Conservation (phyloP, 2,797 vertebrate species). For the Eulemur coronatus region DNA sequence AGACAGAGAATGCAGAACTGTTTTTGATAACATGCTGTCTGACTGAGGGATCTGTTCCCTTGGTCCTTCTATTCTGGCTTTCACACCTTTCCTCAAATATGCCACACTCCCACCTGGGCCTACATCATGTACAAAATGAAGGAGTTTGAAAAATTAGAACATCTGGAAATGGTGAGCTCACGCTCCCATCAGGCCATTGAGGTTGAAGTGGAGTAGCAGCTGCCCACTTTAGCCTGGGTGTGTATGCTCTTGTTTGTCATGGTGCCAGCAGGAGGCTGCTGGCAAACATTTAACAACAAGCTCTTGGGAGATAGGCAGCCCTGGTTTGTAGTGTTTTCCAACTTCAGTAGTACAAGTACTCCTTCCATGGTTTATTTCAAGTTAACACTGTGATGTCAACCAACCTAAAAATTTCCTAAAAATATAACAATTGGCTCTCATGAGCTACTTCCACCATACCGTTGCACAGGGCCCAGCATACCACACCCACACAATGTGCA, state of each 20-base stretch:
- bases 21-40: not conserved
- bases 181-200: not conserved
- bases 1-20: not conserved
- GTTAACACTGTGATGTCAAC: not conserved
- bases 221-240: not conserved
- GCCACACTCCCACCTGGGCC: not conserved
- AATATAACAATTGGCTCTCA: not conserved
- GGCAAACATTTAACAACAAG: not conserved
- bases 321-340: not conserved
- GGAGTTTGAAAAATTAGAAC: not conserved
- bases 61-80: not conserved
- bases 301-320: not conserved
- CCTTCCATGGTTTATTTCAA: not conserved
- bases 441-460: not conserved
- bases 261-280: not conserved
- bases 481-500: not conserved
- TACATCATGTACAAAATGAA: not conserved
- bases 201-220: not conserved
- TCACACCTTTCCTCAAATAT: not conserved
- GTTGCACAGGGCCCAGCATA: fast-evolving
- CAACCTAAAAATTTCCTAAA: not conserved
- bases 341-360: not conserved
- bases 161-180: not conserved
- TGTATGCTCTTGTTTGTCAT: fast-evolving
- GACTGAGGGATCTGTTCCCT: not conserved